A percentile compares a stretch with the other conserved stretches of the same genome.
phyloP scores from a whole-genome alignment of 2,797 vertebrate species.

The Anableps anableps region DNA sequence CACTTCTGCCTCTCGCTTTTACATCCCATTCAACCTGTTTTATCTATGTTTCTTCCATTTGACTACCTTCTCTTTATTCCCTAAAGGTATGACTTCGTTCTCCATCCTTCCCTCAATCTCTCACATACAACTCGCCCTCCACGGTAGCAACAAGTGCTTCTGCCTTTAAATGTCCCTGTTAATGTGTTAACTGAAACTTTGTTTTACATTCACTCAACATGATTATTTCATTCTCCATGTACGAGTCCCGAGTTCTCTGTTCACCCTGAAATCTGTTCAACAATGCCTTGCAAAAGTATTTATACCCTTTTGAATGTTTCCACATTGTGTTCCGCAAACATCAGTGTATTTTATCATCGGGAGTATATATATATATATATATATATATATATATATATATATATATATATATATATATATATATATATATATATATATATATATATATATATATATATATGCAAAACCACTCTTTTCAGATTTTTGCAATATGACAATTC shows the following conservation, averaged over 20 bases:
- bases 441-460: too few relatives aligned
- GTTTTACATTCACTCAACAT: constrained; percentile 1
- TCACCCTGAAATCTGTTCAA: not conserved
- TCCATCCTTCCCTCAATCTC: constrained; percentile 32
- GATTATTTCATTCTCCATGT: not conserved
- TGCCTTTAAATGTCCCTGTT: not conserved
- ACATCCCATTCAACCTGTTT: constrained; percentile 9
- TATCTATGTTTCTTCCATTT: constrained; percentile 27
- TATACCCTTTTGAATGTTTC: not conserved
- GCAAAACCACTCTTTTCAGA: too few relatives aligned
- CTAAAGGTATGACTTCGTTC: constrained; percentile 37
- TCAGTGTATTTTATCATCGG: not conserved
- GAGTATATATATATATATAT: too few relatives aligned
- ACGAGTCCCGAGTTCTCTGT: constrained; percentile 11
- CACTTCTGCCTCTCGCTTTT: constrained; percentile 5
- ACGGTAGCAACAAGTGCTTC: not conserved
- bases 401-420: too few relatives aligned
- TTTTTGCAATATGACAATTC: too few relatives aligned
- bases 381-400: too few relatives aligned
- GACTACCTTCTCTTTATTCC: constrained; percentile 47
- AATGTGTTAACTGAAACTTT: not conserved
- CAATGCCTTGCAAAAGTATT: not conserved
- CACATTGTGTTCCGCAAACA: not conserved
- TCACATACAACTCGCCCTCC: constrained; percentile 41
- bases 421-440: too few relatives aligned